Conservation (phyloP, 2,113 vertebrate genomes). For the Ammospiza caudacuta region DNA sequence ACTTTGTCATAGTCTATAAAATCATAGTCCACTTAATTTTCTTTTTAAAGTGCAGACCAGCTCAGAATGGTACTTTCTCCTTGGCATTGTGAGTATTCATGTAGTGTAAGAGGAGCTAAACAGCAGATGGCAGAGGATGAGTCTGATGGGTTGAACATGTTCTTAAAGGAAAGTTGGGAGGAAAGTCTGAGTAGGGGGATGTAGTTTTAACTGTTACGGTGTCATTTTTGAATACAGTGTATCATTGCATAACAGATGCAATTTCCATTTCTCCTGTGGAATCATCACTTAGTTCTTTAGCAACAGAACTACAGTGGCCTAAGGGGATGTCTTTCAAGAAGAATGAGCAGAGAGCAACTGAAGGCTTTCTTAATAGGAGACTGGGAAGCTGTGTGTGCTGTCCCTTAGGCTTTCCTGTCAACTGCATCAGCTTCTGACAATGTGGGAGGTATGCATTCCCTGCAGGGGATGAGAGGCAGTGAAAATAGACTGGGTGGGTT, state of each 20-base stretch:
- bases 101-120: neutral
- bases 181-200: neutral
- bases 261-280: slow-evolving; percentile 24
- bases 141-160: neutral
- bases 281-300: slow-evolving; percentile 49
- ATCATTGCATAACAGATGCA: neutral
- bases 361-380: slow-evolving; percentile 50
- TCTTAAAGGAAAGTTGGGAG: neutral
- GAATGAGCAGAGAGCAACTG: slow-evolving; percentile 12
- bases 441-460: slow-evolving; percentile 41
- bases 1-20: neutral
- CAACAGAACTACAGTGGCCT: neutral
- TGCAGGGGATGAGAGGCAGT: neutral
- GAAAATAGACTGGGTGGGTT: slow-evolving; percentile 41
- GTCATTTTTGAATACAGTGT: neutral
- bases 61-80: neutral
- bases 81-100: neutral
- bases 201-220: neutral
- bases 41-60: no score
- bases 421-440: neutral
- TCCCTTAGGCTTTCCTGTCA: slow-evolving; percentile 55
- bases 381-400: slow-evolving; percentile 36
- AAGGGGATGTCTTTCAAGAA: slow-evolving; percentile 47
- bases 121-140: neutral
- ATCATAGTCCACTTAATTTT: neutral